Conservation (phyloP, 2,797 vertebrate species). For the Morelia viridis region DNA sequence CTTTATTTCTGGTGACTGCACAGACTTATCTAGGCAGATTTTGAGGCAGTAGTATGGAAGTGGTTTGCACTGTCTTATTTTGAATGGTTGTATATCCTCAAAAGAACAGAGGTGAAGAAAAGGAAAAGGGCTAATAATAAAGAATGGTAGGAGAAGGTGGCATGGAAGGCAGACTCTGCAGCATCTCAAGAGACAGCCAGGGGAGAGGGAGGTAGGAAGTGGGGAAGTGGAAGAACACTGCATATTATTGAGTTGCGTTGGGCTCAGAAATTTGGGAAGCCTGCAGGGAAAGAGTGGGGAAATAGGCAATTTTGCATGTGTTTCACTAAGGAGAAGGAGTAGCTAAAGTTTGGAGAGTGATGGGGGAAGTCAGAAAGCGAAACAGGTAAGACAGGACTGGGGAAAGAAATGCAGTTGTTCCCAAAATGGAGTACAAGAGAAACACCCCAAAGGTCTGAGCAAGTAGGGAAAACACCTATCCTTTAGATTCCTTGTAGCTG, state of each 20-base stretch:
- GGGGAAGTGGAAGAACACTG: background rate
- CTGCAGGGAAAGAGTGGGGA: background rate
- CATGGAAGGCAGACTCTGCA: background rate
- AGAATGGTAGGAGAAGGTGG: background rate
- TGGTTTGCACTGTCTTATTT: background rate
- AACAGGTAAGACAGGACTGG: conserved; percentile 2
- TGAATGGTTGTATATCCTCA: background rate
- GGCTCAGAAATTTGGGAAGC: conserved; percentile 1
- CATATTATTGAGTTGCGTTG: background rate
- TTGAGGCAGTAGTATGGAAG: background rate
- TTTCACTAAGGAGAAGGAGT: background rate
- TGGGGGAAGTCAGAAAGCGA: background rate
- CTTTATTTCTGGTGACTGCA: background rate
- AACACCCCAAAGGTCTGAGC: background rate
- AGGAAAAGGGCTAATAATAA: conserved; percentile 6
- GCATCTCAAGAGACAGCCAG: background rate
- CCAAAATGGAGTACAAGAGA: background rate
- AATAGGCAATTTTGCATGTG: background rate
- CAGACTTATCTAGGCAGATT: background rate
- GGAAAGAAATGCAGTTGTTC: background rate
- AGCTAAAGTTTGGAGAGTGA: background rate
- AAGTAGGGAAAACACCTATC: background rate
- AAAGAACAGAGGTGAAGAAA: conserved; percentile 30
- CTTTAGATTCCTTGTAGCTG: background rate
- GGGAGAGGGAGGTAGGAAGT: background rate